Percentiles rank a stretch among this genome's conserved stretches.
Conservation (phyloP, 2,797 vertebrate species). For the Siniperca scherzeri region DNA sequence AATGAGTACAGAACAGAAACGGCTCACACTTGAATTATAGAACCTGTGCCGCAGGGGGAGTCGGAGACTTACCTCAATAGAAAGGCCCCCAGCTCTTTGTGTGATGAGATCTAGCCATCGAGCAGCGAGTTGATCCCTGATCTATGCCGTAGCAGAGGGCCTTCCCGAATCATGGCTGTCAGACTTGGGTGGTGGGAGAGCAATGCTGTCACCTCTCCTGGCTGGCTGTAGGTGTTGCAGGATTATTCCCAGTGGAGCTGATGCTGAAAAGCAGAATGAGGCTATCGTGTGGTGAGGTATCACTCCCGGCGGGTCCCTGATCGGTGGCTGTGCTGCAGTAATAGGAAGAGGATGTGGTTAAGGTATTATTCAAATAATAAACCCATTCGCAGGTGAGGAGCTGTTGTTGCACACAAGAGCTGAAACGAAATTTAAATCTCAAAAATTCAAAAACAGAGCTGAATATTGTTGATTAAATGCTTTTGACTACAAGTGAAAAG, state of each 20-base stretch:
- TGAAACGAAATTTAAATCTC: conserved; percentile 11
- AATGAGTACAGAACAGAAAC: conserved; percentile 42
- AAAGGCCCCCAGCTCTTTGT: conserved; percentile 81
- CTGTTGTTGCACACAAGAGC: conserved; percentile 27
- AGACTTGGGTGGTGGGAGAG: conserved; percentile 50
- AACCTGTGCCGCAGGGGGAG: conserved; percentile 37
- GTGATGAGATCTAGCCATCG: conserved; percentile 82
- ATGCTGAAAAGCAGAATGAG: conserved; percentile 58
- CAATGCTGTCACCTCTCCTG: conserved; percentile 63
- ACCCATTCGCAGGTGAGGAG: conserved; percentile 27
- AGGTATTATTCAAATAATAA: conserved; percentile 31
- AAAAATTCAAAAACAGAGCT: conserved; percentile 25
- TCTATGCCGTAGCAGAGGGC: conserved; percentile 66
- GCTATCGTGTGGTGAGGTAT: conserved; percentile 47
- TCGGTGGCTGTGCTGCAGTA: conserved; percentile 43
- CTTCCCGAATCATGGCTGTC: conserved; percentile 77
- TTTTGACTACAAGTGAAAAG: conserved; percentile 28
- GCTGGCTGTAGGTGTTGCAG: conserved; percentile 48
- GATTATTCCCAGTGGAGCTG: conserved; percentile 51
- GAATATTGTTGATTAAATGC: conserved; percentile 50
- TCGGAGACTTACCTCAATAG: conserved; percentile 79
- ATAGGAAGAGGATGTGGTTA: conserved; percentile 29
- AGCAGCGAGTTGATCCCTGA: conserved; percentile 70
- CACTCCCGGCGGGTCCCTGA: conserved; percentile 53
- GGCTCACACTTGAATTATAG: conserved; percentile 48